phyloP scores from a whole-genome alignment of 2,797 vertebrate species.

The Lerista edwardsae region DNA sequence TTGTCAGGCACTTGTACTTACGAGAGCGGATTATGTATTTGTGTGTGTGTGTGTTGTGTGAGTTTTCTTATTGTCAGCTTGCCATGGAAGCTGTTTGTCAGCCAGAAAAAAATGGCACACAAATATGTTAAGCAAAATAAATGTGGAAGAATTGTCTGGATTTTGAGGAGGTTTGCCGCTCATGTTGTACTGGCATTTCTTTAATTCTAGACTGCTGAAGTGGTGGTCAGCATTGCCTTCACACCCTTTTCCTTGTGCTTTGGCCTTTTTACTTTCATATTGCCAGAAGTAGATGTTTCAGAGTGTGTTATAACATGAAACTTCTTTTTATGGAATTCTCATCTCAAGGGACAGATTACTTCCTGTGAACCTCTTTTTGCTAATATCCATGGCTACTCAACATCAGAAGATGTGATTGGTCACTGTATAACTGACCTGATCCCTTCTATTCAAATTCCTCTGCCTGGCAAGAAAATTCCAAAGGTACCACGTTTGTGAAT shows the following conservation, averaged over 20 bases:
- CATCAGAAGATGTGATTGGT: conserved; percentile 82
- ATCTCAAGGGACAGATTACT: conserved; percentile 83
- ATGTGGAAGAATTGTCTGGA: not conserved
- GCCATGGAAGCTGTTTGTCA: not conserved
- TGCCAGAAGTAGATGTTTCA: conserved; percentile 2
- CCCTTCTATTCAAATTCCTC: conserved; percentile 87
- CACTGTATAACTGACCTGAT: conserved; percentile 83
- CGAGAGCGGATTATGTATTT: not conserved
- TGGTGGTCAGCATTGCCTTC: not conserved
- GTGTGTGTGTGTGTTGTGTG: not conserved
- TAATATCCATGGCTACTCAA: conserved; percentile 85
- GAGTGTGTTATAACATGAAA: not conserved
- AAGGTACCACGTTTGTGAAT: conserved; percentile 78
- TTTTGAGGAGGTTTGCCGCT: not conserved
- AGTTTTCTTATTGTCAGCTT: not conserved
- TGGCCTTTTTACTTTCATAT: not conserved
- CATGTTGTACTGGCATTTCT: not conserved
- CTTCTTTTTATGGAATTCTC: conserved; percentile 5
- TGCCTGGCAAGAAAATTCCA: conserved; percentile 79
- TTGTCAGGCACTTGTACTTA: not conserved
- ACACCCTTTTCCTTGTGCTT: not conserved
- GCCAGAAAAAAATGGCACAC: not conserved
- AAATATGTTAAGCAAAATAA: conserved; percentile 4
- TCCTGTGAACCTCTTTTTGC: conserved; percentile 88
- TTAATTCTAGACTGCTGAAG: not conserved